Base-by-base conservation (phyloP, 2,888 invertebrate species). In the Lithosia quadra region DNA sequence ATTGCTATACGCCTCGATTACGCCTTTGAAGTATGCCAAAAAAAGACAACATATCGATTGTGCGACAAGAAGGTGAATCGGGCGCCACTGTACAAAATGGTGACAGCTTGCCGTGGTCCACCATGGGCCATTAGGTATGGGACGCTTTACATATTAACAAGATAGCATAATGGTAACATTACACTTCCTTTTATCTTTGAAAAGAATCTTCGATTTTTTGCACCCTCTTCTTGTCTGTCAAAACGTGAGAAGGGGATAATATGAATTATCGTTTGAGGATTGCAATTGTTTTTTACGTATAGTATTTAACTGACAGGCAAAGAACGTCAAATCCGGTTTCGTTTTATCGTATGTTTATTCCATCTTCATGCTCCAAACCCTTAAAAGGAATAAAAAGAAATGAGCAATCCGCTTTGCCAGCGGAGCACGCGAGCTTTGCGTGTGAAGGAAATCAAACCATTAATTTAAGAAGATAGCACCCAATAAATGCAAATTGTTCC, bases 401-500 rank as follows among this genome's bases (percentile, higher is more conserved):
- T 33, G 24, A 49, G 21, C 58, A 55, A n/a, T 60, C 33, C 22
- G 5, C 68, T 36, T 72, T 72, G 72, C 63, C 72, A 70, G 55
- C 22, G 13, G 58, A 68, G 15, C 79, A 80, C 81, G 72, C 65
- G 55, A 60, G 22, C 72, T 65, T 69, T 81, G 68, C 68, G 70
- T 63, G 76, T 72, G 68, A 36, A 67, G 62, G 24, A 74, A 75
- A 74, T 61, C 36, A 63, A 36, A 34, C 67, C 68, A 78, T 81
- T 78, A 78, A 78, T 80, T 76, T 81, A 73, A 67, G 68, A 67
- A 76, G 77, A 77, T 81, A 73, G 69, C 73, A 63, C 78, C 13
- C 78, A 83, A 89, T 87, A 84, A 83, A 91, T 90, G 89, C 86
- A 91, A 91, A 92, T 90, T 84, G 87, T 77, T 75, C 76, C 85